Conservation (phyloP, 2,888 invertebrate species). For the Pedicia rivosa region DNA sequence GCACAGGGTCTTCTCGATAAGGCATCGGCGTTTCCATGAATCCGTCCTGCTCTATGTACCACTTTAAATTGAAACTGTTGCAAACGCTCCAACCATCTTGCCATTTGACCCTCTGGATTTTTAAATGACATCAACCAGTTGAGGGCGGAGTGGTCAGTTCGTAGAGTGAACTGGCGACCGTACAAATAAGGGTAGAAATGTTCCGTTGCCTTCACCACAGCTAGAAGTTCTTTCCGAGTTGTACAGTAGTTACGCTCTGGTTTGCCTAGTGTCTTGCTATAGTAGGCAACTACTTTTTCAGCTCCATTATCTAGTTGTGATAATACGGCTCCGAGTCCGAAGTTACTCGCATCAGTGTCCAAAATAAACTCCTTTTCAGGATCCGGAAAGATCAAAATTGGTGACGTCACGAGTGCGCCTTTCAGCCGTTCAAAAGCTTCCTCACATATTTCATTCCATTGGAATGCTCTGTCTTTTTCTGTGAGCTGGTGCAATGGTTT, state of each 20-base stretch:
- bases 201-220: conserved; percentile 8
- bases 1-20: conserved; percentile 3
- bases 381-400: background rate
- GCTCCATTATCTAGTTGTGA: conserved; percentile 8
- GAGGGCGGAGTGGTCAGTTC: conserved; percentile 20
- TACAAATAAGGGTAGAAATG: conserved; percentile 5
- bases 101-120: conserved; percentile 7
- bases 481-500: conserved; percentile 4
- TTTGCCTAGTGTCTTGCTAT: conserved; percentile 11
- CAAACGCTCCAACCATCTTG: conserved; percentile 5
- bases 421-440: background rate
- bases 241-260: conserved; percentile 13
- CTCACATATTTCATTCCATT: background rate
- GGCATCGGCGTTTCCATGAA: conserved; percentile 8
- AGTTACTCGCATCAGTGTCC: conserved; percentile 2
- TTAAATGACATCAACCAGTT: conserved; percentile 8
- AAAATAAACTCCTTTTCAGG: background rate
- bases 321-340: conserved; percentile 6
- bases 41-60: conserved; percentile 3
- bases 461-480: background rate
- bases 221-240: conserved; percentile 13
- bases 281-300: conserved; percentile 13
- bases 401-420: background rate
- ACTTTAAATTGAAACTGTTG: conserved; percentile 5
- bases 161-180: conserved; percentile 13